Evolutionary conservation across 2,888 invertebrate species (phyloP).

Genomic region (Chrysolina americana): DNA sequence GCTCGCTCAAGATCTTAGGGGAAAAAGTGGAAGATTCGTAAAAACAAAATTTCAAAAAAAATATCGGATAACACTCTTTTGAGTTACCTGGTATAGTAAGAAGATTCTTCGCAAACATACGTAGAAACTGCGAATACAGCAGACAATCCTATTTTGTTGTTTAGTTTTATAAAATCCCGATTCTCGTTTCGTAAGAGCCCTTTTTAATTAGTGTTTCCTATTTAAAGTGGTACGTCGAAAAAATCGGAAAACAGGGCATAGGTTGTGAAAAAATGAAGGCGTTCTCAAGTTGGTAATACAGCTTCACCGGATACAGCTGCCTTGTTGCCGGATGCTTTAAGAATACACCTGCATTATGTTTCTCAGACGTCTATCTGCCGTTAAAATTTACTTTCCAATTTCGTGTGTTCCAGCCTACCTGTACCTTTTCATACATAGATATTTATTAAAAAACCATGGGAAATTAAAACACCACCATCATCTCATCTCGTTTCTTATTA

Average conservation of each 20-base stretch:
- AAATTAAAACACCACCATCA: slow-evolving; percentile 55
- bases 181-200: background rate
- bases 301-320: slow-evolving; percentile 70
- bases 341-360: slow-evolving; percentile 66
- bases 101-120: background rate
- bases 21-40: too few relatives aligned
- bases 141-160: background rate
- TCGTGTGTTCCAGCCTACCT: slow-evolving; percentile 55
- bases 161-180: background rate
- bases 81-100: background rate
- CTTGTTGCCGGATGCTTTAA: slow-evolving; percentile 65
- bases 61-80: too few relatives aligned
- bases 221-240: slow-evolving; percentile 23
- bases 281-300: slow-evolving; percentile 59
- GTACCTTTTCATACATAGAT: slow-evolving; percentile 47
- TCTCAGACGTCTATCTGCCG: slow-evolving; percentile 63
- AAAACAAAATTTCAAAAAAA: too few relatives aligned
- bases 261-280: slow-evolving; percentile 60
- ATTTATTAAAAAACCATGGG: slow-evolving; percentile 53
- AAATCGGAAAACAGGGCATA: slow-evolving; percentile 46
- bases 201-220: slow-evolving; percentile 16
- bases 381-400: slow-evolving; percentile 61
- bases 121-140: background rate
- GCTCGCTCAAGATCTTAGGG: too few relatives aligned
- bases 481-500: slow-evolving; percentile 43